A percentile compares a stretch with the other conserved stretches of the same genome.
Conservation (phyloP, 2,113 vertebrate genomes). For the Leucoraja erinaceus region DNA sequence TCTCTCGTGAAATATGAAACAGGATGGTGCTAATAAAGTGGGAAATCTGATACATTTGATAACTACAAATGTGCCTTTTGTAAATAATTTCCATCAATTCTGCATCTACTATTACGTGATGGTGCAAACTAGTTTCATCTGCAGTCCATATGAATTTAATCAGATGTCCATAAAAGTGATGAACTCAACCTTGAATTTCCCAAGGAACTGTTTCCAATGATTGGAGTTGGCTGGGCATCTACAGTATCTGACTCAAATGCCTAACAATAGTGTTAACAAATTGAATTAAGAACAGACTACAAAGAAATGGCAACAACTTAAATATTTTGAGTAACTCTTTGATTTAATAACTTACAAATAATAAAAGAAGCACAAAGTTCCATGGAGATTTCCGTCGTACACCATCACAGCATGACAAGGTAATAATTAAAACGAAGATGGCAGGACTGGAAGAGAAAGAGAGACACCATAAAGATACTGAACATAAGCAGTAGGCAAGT, state of each 20-base stretch:
- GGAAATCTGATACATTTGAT: background rate
- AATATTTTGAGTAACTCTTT: background rate
- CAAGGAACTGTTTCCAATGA: background rate
- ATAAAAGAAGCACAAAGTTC: constrained; percentile 67
- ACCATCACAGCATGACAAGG: constrained; percentile 60
- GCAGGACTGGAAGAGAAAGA: constrained; percentile 44
- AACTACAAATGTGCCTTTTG: background rate
- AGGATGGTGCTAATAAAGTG: background rate
- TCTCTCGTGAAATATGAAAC: background rate
- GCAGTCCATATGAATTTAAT: background rate
- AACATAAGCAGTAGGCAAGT: constrained; percentile 21
- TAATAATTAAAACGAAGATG: constrained; percentile 52
- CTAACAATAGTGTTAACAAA: background rate
- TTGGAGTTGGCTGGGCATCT: background rate
- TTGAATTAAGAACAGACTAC: background rate
- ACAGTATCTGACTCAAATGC: background rate
- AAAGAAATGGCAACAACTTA: background rate
- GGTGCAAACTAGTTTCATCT: background rate
- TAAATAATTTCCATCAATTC: background rate
- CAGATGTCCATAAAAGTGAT: background rate
- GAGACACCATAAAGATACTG: constrained; percentile 36
- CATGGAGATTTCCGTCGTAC: constrained; percentile 62
- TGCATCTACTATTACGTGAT: background rate
- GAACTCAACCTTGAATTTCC: background rate
- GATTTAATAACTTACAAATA: constrained; percentile 68